A percentile compares a stretch with the other conserved stretches of the same genome.
Evolutionary conservation across 2,113 vertebrate species (phyloP).

Genomic region (Mola mola): DNA sequence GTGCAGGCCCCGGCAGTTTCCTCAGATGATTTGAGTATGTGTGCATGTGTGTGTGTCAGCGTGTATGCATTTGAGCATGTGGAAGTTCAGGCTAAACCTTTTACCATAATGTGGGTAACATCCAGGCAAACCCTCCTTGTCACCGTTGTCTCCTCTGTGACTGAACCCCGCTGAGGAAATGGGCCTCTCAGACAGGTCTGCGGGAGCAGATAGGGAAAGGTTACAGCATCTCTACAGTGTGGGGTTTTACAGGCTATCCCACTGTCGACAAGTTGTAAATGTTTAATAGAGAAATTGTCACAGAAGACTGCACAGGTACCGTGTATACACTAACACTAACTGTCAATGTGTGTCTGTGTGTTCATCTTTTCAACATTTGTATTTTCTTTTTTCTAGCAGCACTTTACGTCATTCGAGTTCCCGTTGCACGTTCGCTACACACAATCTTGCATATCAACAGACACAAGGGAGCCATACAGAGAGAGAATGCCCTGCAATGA

Average conservation of each 20-base stretch:
- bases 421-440: no score
- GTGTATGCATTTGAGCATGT: not conserved
- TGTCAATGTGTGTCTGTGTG: not conserved
- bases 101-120: constrained; percentile 42
- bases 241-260: not conserved
- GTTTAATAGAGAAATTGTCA: constrained; percentile 16
- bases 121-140: constrained; percentile 17
- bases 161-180: constrained; percentile 43
- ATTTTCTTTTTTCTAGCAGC: no score
- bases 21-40: constrained; percentile 33
- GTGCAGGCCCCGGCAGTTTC: constrained; percentile 47
- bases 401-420: no score
- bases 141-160: constrained; percentile 21
- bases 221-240: constrained; percentile 26
- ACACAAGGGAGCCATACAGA: no score
- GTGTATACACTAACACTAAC: no score
- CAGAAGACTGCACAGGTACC: no score
- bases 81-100: constrained; percentile 44
- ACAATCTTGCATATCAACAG: no score
- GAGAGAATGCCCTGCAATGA: no score
- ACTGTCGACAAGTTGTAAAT: constrained; percentile 41
- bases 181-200: constrained; percentile 46
- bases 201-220: constrained; percentile 57
- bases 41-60: not conserved
- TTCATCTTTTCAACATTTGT: no score